Percentiles rank a stretch among this genome's conserved stretches.
These are phyloP conservation scores for Oscheius sp. DNA, from an alignment of 2,888 invertebrate genomes.

Conservation along the genomic window DNA sequence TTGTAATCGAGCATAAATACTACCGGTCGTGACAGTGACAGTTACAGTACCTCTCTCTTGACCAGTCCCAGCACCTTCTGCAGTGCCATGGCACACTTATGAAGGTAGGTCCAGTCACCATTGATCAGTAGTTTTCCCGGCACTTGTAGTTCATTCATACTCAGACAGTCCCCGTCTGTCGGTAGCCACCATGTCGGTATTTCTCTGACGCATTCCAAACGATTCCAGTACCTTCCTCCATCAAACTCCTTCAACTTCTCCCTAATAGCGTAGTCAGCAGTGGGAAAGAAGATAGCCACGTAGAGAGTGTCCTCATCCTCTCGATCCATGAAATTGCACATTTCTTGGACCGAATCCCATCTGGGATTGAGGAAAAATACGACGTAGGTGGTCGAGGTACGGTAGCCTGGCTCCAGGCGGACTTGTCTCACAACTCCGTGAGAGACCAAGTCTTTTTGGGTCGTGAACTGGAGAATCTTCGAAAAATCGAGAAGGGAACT, in stretches of 20 bases:
- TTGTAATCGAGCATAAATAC: too few species aligned
- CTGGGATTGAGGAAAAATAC: constrained; percentile 51
- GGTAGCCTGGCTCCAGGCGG: constrained; percentile 39
- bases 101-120: constrained; percentile 54
- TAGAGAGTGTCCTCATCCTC: constrained; percentile 44
- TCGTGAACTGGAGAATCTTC: constrained; percentile 38
- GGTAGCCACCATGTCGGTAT: constrained; percentile 58
- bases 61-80: constrained; percentile 38
- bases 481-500: too few species aligned
- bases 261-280: constrained; percentile 57
- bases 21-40: too few species aligned
- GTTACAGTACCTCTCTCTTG: background rate
- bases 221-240: constrained; percentile 48
- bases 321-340: constrained; percentile 49
- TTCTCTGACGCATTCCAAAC: constrained; percentile 50
- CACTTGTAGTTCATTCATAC: constrained; percentile 47
- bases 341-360: constrained; percentile 40
- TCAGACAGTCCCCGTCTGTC: constrained; percentile 53
- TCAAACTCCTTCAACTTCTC: constrained; percentile 48
- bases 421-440: constrained; percentile 50
- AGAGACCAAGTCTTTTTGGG: constrained; percentile 39
- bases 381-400: constrained; percentile 39
- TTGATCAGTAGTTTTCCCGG: constrained; percentile 51
- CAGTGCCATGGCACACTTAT: constrained; percentile 48
- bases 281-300: constrained; percentile 58